Evolutionary conservation across 2,113 vertebrate genomes (phyloP), one percentile per base, ranked within the genome.

Genomic region (Merops nubicus): DNA sequence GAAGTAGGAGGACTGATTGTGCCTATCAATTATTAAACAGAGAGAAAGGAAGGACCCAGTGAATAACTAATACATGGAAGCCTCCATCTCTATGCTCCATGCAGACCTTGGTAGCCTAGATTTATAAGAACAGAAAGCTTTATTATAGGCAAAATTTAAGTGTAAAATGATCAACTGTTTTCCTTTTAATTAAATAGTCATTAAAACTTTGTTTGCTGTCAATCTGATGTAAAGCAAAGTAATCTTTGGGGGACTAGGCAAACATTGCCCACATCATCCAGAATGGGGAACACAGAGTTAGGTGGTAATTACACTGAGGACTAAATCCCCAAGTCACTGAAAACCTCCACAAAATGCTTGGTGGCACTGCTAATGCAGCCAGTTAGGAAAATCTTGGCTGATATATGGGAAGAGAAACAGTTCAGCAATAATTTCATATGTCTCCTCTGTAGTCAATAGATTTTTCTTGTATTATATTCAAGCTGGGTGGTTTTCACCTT

Each of bases 1-100:
- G 91, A 89, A 95, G 94, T 76, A 87, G 88, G 87, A 96, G 93
- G 93, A 95, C 95, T 11, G 9, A 91, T 92, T 87, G 79, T 93
- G 79, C 93, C 92, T 94, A 94, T 92, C 83, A 95, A 91, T 96
- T 95, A 93, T 93, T 91, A 78, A 91, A 88, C 50, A 95, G 96
- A 92, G 73, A 91, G 88, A 96, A 96, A 92, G 62, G 77, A 95
- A 96, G 79, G 79, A 96, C 87, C 70, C 59, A 80, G 70, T 2
- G 65, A 91, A 93, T 93, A 94, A 85, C 85, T 95, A 90, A 93
- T 79, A 75, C 38, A 82, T 88, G 88, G 93, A 91, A 92, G 67
- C 78, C 67, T 93, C 82, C 69, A 73, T 42, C 68, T 88, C 75
- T 87, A 47, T 94, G 86, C 63, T 85, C 54, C 63, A 83, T 23